These are phyloP conservation scores for Oscheius sp. DNA, from an alignment of 2,888 invertebrate species.

Conservation along the genomic window DNA sequence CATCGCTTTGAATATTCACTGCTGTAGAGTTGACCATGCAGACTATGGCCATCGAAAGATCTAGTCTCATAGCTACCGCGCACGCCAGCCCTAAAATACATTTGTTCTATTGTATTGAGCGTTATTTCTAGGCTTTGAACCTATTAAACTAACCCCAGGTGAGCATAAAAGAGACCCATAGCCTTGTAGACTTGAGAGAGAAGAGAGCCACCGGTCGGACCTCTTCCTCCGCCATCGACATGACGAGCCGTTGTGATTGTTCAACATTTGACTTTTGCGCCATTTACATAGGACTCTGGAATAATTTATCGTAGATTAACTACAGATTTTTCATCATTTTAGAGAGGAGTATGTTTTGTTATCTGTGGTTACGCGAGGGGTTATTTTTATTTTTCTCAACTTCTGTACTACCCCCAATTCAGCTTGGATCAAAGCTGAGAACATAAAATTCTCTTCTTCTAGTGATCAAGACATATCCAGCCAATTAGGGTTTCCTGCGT, in stretches of 20 bases:
- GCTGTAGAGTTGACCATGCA: constrained; percentile 60
- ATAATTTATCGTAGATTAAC: no score
- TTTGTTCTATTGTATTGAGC: neutral
- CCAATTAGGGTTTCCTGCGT: no score
- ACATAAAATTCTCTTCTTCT: no score
- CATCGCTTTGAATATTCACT: constrained; percentile 2
- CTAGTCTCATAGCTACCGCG: constrained; percentile 37
- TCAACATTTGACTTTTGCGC: no score
- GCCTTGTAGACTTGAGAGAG: constrained; percentile 6
- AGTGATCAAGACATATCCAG: no score
- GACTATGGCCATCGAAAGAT: constrained; percentile 55
- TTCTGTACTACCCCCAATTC: no score
- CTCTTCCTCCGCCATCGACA: neutral
- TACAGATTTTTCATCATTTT: no score
- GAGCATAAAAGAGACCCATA: constrained; percentile 25
- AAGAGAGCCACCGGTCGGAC: constrained; percentile 11
- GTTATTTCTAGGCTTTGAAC: neutral
- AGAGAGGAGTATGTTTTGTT: no score
- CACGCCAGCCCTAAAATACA: constrained; percentile 27
- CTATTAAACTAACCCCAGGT: constrained; percentile 11
- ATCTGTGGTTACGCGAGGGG: no score
- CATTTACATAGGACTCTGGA: neutral
- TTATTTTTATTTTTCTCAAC: no score
- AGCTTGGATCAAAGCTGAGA: no score
- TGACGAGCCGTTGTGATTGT: neutral